phyloP scores from a whole-genome alignment of 2,888 invertebrate species.

The Campopleginae sp. region DNA sequence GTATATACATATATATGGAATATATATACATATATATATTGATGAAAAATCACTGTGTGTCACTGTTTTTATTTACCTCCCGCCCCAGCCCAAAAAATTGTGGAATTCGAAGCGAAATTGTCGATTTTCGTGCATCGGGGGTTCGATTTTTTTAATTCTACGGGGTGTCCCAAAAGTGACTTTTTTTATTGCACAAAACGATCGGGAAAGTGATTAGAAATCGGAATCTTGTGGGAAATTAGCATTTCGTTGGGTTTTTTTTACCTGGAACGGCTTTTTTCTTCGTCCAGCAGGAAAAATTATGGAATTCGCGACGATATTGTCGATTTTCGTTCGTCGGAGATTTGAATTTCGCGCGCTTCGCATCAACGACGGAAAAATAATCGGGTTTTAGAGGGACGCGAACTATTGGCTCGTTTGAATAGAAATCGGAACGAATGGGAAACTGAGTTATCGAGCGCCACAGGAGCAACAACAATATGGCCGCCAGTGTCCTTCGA shows the following conservation, averaged over 20 bases:
- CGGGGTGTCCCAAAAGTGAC: too few species aligned
- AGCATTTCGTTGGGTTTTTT: too few species aligned
- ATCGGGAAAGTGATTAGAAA: too few species aligned
- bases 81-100: background rate
- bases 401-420: conserved; percentile 64
- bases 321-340: background rate
- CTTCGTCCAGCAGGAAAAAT: background rate
- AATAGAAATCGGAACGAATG: conserved; percentile 60
- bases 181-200: too few species aligned
- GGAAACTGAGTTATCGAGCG: conserved; percentile 40
- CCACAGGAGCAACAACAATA: conserved; percentile 70
- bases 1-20: conserved; percentile 14
- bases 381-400: background rate
- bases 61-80: background rate
- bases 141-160: too few species aligned
- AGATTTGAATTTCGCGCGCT: background rate
- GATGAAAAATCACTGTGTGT: background rate
- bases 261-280: too few species aligned
- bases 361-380: too few species aligned
- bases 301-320: background rate
- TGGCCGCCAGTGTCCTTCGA: conserved; percentile 67
- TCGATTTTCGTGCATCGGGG: background rate
- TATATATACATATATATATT: background rate
- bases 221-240: too few species aligned
- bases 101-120: background rate